phyloP scores from a whole-genome alignment of 2,797 vertebrate genomes.

The Aselliscus stoliczkanus region DNA sequence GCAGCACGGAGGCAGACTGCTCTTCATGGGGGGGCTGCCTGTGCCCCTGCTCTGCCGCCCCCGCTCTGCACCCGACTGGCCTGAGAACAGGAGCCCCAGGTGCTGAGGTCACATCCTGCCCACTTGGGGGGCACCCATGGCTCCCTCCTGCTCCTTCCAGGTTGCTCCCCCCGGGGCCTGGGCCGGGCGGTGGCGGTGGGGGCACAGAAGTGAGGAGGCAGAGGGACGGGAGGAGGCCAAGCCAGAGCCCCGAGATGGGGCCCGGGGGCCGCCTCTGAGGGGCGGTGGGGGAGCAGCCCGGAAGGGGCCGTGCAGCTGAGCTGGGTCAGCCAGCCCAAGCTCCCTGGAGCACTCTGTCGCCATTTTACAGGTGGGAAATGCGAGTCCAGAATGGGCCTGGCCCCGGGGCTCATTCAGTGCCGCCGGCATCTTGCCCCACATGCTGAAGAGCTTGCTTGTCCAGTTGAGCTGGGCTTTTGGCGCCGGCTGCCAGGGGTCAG shows the following conservation, averaged over 20 bases:
- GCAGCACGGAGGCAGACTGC: not conserved
- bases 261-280: not conserved
- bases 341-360: not conserved
- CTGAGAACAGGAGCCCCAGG: not conserved
- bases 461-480: not conserved
- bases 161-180: not conserved
- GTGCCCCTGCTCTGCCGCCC: not conserved
- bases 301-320: not conserved
- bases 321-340: not conserved
- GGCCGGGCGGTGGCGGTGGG: rapidly evolving
- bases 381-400: not conserved
- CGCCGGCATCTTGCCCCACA: rapidly evolving
- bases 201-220: not conserved
- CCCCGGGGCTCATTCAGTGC: too few relatives aligned
- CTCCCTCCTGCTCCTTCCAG: not conserved
- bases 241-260: not conserved
- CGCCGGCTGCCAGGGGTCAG: not conserved
- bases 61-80: not conserved
- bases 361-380: not conserved
- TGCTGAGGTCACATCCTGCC: not conserved
- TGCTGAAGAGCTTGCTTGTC: rapidly evolving
- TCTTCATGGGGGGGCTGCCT: not conserved
- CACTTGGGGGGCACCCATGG: rapidly evolving
- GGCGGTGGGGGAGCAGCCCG: rapidly evolving
- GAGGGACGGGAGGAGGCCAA: not conserved